Percentiles rank a stretch among this genome's conserved stretches.
phyloP scores from a whole-genome alignment of 2,797 vertebrate genomes.

The Salmo trutta region DNA sequence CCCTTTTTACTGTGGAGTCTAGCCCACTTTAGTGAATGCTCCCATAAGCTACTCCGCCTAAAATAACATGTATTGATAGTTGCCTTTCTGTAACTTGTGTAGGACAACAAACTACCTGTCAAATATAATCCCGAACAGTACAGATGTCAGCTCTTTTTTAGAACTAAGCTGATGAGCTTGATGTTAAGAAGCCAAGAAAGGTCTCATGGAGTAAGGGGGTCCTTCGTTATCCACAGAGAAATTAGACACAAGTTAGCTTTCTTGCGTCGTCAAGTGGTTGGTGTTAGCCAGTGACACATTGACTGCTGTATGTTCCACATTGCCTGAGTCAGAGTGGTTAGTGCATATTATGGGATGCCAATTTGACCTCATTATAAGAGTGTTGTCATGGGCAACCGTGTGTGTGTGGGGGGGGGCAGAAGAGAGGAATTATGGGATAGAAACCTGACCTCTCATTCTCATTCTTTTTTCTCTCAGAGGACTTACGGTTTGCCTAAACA shows the following conservation, averaged over 20 bases:
- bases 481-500: too few relatives aligned
- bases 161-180: background rate
- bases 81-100: background rate
- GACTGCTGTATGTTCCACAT: slow-evolving; percentile 37
- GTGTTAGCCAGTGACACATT: background rate
- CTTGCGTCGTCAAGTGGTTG: background rate
- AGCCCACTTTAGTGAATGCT: background rate
- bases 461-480: too few relatives aligned
- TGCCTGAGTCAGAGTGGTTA: slow-evolving; percentile 47
- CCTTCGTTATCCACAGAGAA: background rate
- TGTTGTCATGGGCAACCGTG: slow-evolving; percentile 64
- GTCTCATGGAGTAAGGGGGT: background rate
- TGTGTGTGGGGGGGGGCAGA: slow-evolving; percentile 15
- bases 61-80: too few relatives aligned
- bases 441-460: slow-evolving; percentile 64
- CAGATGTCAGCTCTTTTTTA: background rate
- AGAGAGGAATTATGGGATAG: slow-evolving; percentile 72
- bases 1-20: background rate
- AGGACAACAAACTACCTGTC: background rate
- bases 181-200: background rate
- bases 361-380: slow-evolving; percentile 77
- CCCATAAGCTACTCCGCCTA: background rate
- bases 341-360: slow-evolving; percentile 73
- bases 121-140: background rate
- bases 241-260: background rate